Evolutionary conservation across 2,113 vertebrate genomes (phyloP).

Genomic region (Rhinoderma darwinii): DNA sequence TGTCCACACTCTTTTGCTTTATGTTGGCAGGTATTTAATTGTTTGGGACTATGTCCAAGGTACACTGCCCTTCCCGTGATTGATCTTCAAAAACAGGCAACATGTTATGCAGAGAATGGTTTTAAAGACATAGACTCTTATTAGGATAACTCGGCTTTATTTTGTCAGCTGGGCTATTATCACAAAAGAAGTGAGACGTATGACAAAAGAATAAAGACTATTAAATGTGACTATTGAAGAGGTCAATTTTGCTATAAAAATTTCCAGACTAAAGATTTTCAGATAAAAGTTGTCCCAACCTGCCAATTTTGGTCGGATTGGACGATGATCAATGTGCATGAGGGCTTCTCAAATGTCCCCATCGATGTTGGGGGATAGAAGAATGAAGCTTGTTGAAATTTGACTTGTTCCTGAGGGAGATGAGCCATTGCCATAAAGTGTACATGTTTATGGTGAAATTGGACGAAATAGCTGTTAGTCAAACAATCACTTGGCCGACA

Average conservation of each 20-base stretch:
- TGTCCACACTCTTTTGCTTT: slow-evolving; percentile 62
- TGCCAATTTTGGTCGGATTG: too few relatives aligned
- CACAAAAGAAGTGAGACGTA: slow-evolving; percentile 63
- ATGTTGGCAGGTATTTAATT: slow-evolving; percentile 68
- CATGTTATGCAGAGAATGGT: slow-evolving; percentile 64
- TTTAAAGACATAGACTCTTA: slow-evolving; percentile 65
- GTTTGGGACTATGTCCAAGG: slow-evolving; percentile 66
- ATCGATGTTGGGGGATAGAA: too few relatives aligned
- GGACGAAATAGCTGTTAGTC: too few relatives aligned
- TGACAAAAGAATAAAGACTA: neutral
- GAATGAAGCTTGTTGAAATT: too few relatives aligned
- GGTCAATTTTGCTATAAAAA: neutral
- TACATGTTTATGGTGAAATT: too few relatives aligned
- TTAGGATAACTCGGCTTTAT: slow-evolving; percentile 68
- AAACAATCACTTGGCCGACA: too few relatives aligned
- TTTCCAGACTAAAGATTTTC: slow-evolving; percentile 65
- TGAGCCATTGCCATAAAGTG: too few relatives aligned
- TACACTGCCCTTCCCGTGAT: slow-evolving; percentile 68
- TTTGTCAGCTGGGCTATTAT: slow-evolving; percentile 68
- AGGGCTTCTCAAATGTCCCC: too few relatives aligned
- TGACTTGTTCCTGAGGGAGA: too few relatives aligned
- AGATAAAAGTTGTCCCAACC: too few relatives aligned
- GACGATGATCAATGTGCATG: neutral
- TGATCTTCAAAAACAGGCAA: slow-evolving; percentile 66
- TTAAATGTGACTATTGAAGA: neutral